phyloP scores from a whole-genome alignment of 2,888 invertebrate species.

The Stenichneumon culpator region DNA sequence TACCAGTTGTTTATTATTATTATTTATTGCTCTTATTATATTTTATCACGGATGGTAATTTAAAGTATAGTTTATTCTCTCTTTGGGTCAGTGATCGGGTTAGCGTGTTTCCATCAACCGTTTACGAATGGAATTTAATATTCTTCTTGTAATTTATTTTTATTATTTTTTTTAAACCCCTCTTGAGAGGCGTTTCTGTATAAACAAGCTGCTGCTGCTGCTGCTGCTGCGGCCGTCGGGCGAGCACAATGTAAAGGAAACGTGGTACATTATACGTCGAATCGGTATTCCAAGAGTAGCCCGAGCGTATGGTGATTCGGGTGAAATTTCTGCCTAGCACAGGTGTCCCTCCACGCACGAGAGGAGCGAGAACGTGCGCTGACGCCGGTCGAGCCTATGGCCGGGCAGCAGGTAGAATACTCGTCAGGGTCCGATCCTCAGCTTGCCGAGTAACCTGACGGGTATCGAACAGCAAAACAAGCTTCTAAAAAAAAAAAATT shows the following conservation, averaged over 20 bases:
- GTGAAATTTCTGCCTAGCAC: conserved; percentile 64
- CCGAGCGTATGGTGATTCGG: conserved; percentile 65
- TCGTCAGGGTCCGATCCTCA: conserved; percentile 45
- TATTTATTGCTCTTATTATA: not conserved
- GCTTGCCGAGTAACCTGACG: conserved; percentile 41
- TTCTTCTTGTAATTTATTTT: conserved; percentile 25
- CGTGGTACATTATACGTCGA: conserved; percentile 36
- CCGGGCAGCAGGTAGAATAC: conserved; percentile 58
- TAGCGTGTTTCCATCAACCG: not conserved
- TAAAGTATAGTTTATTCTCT: not conserved
- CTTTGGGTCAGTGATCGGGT: not conserved
- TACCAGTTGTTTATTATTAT: not conserved
- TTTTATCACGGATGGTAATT: not conserved
- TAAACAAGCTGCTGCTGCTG: conserved; percentile 17
- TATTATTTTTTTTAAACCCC: not conserved
- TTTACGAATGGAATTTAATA: conserved; percentile 29
- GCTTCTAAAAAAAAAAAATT: not conserved
- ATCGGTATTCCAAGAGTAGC: conserved; percentile 63
- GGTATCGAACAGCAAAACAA: conserved; percentile 35
- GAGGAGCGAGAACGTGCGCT: conserved; percentile 23
- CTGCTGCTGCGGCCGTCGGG: conserved; percentile 22
- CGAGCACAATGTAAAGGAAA: conserved; percentile 32
- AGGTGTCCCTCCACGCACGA: conserved; percentile 51
- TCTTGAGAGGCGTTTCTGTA: conserved; percentile 1
- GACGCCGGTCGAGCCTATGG: conserved; percentile 4